Evolutionary conservation across 2,113 vertebrate species (phyloP).

Genomic region (Stomatorhinus ivindoensis): DNA sequence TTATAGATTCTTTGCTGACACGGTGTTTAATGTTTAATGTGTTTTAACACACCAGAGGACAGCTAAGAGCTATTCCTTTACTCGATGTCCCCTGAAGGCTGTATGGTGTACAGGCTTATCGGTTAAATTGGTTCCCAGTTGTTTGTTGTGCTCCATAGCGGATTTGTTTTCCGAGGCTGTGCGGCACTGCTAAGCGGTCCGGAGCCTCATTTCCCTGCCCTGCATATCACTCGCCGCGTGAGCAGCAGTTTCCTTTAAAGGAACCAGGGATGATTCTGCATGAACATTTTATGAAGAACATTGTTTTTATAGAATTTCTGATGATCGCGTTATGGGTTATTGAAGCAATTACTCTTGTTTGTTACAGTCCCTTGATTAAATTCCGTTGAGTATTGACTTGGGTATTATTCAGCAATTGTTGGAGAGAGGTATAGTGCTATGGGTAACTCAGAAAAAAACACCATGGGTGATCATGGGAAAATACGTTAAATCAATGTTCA

Average conservation of each 20-base stretch:
- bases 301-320: background rate
- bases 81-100: background rate
- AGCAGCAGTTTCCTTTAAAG: background rate
- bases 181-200: background rate
- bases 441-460: background rate
- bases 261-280: background rate
- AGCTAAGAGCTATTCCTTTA: background rate
- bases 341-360: background rate
- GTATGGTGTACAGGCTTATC: background rate
- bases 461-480: background rate
- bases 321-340: background rate
- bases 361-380: background rate
- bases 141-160: background rate
- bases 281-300: background rate
- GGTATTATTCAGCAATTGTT: background rate
- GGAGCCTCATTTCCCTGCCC: background rate
- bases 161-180: background rate
- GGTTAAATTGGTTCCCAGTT: background rate
- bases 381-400: background rate
- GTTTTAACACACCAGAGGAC: background rate
- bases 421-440: background rate
- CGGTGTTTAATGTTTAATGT: background rate
- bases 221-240: background rate
- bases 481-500: background rate
- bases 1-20: background rate